Base-by-base conservation (phyloP, 2,797 vertebrate species). In the Notolabrus celidotus region DNA sequence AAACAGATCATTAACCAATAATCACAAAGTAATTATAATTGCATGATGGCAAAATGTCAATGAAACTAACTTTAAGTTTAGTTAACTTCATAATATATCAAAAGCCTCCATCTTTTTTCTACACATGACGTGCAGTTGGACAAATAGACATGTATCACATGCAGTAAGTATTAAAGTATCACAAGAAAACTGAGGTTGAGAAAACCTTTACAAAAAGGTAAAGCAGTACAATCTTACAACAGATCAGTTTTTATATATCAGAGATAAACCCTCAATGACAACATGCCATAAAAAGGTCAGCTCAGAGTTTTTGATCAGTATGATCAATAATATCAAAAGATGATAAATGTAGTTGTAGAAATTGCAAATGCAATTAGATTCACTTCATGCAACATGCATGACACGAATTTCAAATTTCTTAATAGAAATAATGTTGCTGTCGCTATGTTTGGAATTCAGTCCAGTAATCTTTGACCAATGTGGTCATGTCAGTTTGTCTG, bases 1-100 rank as follows among this genome's bases (percentile, higher is more conserved):
- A 7, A 79, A 29, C 47, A 73, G 68, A 78, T 79, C 59, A 52
- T 17, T 27, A 27, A n/a, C n/a, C n/a, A n/a, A n/a, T n/a, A n/a
- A n/a, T n/a, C n/a, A n/a, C n/a, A n/a, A n/a, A n/a, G n/a, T n/a
- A n/a, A n/a, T n/a, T n/a, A n/a, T n/a, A n/a, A n/a, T n/a, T n/a
- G n/a, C n/a, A n/a, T n/a, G n/a, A n/a, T n/a, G n/a, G n/a, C n/a
- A n/a, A n/a, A n/a, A n/a, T n/a, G n/a, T n/a, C n/a, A n/a, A n/a
- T n/a, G n/a, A n/a, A n/a, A n/a, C n/a, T n/a, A n/a, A n/a, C n/a
- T n/a, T n/a, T n/a, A n/a, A n/a, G n/a, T n/a, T n/a, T n/a, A n/a
- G n/a, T n/a, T n/a, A n/a, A n/a, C n/a, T n/a, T n/a, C n/a, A n/a
- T n/a, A n/a, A n/a, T n/a, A n/a, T n/a, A n/a, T n/a, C n/a, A n/a